phyloP scores from a whole-genome alignment of 2,113 vertebrate genomes.

The Glareola pratincola region DNA sequence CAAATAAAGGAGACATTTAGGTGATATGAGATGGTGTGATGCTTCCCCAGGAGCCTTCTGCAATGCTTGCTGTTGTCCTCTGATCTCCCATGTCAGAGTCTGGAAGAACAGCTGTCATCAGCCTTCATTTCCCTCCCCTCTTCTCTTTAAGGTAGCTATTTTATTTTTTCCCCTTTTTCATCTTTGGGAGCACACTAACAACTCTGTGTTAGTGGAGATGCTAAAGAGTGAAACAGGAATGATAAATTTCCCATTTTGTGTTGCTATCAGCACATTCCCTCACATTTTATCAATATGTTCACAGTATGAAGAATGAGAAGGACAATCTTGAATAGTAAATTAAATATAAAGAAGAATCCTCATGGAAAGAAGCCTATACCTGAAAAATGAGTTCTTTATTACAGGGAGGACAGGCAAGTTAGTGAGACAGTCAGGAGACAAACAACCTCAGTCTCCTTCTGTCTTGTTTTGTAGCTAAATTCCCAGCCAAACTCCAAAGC shows the following conservation, averaged over 20 bases:
- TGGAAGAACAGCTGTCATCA: not conserved
- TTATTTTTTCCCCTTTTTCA: not conserved
- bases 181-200: not conserved
- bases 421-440: not conserved
- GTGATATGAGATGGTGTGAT: not conserved
- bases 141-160: not conserved
- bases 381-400: not conserved
- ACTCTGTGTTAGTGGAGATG: not conserved
- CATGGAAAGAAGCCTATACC: accelerated
- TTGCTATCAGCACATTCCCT: not conserved
- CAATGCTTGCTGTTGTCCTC: not conserved
- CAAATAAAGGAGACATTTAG: constrained; percentile 13
- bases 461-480: not conserved
- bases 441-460: not conserved
- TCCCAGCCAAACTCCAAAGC: not conserved
- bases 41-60: not conserved
- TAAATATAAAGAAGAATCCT: not conserved
- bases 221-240: not conserved
- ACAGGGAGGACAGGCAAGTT: not conserved
- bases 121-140: not conserved
- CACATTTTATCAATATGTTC: not conserved
- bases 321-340: not conserved
- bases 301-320: not conserved
- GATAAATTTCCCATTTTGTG: not conserved
- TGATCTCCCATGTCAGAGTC: not conserved